Percentiles rank a stretch among this genome's conserved stretches.
phyloP scores from a whole-genome alignment of 2,888 invertebrate species.

The Erpobdella octoculata region DNA sequence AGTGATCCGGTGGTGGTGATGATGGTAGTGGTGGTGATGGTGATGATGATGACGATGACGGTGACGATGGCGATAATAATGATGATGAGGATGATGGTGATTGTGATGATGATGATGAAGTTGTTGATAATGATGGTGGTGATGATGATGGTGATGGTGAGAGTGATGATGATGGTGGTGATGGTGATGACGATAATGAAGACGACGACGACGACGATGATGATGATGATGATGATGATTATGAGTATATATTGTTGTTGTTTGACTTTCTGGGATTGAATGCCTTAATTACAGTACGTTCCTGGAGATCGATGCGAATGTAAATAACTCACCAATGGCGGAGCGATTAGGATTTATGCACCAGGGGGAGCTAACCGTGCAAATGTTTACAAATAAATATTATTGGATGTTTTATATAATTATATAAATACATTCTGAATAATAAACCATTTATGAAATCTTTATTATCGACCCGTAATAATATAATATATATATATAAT shows the following conservation, averaged over 20 bases:
- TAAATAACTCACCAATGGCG: too few relatives aligned
- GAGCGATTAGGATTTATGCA: too few relatives aligned
- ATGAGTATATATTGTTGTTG: background rate
- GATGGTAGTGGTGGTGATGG: background rate
- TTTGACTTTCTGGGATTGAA: background rate
- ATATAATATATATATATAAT: too few relatives aligned
- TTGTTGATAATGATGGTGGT: conserved; percentile 22
- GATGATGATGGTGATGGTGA: conserved; percentile 28
- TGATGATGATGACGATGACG: background rate
- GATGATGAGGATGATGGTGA: conserved; percentile 21
- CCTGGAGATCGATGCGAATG: background rate
- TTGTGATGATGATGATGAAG: conserved; percentile 25
- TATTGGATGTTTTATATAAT: too few relatives aligned
- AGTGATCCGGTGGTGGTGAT: background rate
- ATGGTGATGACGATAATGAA: conserved; percentile 22
- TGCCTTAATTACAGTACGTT: background rate
- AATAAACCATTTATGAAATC: too few relatives aligned
- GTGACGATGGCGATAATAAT: background rate
- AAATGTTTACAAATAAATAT: too few relatives aligned
- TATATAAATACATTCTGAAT: too few relatives aligned
- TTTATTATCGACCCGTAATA: too few relatives aligned
- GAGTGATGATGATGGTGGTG: conserved; percentile 24
- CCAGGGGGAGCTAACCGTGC: too few relatives aligned
- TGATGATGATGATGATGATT: conserved; percentile 25
- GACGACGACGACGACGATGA: conserved; percentile 23